Percentiles rank a stretch among this genome's conserved stretches.
These are phyloP conservation scores for Orientallactaga bullata DNA, from an alignment of 2,113 vertebrate species.

Conservation along the genomic window DNA sequence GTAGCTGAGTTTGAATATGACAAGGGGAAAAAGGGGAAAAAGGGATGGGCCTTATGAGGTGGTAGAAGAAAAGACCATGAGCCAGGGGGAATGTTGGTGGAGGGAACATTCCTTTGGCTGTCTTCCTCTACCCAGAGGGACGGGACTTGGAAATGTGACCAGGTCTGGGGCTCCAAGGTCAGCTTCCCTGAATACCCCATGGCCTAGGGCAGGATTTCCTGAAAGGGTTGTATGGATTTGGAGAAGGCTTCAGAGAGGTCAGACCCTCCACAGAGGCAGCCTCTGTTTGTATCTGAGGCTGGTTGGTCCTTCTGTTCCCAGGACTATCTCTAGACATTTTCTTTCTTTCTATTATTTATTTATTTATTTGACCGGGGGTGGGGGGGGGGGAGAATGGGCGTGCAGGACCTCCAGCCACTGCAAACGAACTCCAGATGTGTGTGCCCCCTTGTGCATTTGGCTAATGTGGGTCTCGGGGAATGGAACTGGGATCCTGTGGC, in stretches of 20 bases:
- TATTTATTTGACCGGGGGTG: too few species aligned
- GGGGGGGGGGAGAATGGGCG: too few species aligned
- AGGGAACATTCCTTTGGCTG: background rate
- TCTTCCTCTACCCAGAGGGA: background rate
- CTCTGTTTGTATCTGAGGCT: rapidly evolving
- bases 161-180: background rate
- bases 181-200: background rate
- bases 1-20: background rate
- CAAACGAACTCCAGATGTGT: too few species aligned
- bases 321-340: background rate
- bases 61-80: background rate
- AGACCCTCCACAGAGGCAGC: background rate
- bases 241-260: background rate
- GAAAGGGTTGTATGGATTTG: background rate
- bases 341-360: too few species aligned
- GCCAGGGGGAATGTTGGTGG: background rate
- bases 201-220: slow-evolving; percentile 3
- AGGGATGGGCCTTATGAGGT: background rate
- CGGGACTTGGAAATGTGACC: background rate
- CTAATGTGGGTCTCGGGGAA: too few species aligned
- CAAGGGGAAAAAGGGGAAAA: too few species aligned
- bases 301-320: background rate
- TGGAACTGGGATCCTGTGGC: too few species aligned
- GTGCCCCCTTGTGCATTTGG: too few species aligned
- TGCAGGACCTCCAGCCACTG: too few species aligned